A percentile compares a stretch with the other conserved stretches of the same genome.
These are phyloP conservation scores for Meriones unguiculatus DNA, from an alignment of 2,113 vertebrate species.

Conservation along the genomic window DNA sequence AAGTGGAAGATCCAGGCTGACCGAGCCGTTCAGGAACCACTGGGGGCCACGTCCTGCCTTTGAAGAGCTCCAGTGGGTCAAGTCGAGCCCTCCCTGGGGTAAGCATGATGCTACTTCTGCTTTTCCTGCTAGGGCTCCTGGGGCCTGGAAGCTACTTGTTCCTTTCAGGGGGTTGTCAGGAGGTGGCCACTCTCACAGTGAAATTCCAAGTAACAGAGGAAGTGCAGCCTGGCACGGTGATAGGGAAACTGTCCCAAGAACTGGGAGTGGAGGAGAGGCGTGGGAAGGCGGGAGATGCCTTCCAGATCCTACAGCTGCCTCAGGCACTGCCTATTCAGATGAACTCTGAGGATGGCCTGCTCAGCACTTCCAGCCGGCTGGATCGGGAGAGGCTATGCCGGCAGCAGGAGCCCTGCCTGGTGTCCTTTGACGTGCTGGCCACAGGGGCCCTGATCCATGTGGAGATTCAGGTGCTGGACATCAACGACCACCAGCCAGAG, in stretches of 20 bases:
- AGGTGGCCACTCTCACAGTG: conserved; percentile 86
- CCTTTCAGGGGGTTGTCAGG: conserved; percentile 82
- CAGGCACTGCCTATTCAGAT: conserved; percentile 89
- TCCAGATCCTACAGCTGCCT: conserved; percentile 92
- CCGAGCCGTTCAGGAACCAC: conserved; percentile 31
- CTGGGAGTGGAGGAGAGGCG: conserved; percentile 86
- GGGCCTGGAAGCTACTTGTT: conserved; percentile 84
- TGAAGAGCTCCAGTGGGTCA: conserved; percentile 53
- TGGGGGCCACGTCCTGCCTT: conserved; percentile 59
- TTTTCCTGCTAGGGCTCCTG: conserved; percentile 79
- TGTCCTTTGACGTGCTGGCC: conserved; percentile 92
- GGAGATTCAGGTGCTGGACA: conserved; percentile 92
- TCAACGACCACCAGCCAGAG: conserved; percentile 93
- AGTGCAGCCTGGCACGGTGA: conserved; percentile 89
- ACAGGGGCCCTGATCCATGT: conserved; percentile 89
- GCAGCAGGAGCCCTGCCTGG: conserved; percentile 90
- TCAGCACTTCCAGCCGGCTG: conserved; percentile 90
- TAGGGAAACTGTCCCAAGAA: conserved; percentile 91
- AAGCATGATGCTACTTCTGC: conserved; percentile 76
- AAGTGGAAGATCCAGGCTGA: conserved; percentile 57
- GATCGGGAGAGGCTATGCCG: conserved; percentile 94
- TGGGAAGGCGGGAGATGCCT: conserved; percentile 84
- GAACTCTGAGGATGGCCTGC: conserved; percentile 86
- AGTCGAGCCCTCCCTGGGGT: conserved; percentile 62
- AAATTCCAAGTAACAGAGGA: conserved; percentile 93